phyloP scores from a whole-genome alignment of 1,140 invertebrate species.

The Paraescarpia echinospica region DNA sequence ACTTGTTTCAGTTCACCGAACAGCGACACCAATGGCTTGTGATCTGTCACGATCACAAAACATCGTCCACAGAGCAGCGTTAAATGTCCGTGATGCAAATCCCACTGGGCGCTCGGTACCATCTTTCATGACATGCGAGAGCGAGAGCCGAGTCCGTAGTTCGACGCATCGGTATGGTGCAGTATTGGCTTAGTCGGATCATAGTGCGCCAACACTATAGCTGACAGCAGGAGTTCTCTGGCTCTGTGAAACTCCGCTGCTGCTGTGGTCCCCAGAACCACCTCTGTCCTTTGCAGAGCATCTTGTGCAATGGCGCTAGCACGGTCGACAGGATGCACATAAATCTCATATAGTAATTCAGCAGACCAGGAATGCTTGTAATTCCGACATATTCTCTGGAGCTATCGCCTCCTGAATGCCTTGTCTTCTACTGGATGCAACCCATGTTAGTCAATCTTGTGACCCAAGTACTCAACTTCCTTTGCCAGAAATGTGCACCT shows the following conservation, averaged over 20 bases:
- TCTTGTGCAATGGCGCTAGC: constrained; percentile 1
- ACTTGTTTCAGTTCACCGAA: constrained; percentile 9
- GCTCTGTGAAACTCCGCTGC: background rate
- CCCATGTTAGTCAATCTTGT: background rate
- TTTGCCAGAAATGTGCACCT: background rate
- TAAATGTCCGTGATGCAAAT: constrained; percentile 37
- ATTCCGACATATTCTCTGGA: background rate
- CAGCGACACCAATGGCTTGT: background rate
- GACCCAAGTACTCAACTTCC: constrained; percentile 2
- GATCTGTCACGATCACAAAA: background rate
- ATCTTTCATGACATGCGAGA: constrained; percentile 56
- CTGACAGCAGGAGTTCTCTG: background rate
- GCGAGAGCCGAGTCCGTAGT: constrained; percentile 58
- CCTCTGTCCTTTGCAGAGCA: background rate
- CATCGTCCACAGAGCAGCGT: background rate
- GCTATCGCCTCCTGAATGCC: background rate
- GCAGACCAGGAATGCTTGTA: background rate
- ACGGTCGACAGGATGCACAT: background rate
- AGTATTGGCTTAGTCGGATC: constrained; percentile 8
- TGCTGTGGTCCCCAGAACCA: background rate
- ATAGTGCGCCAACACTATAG: background rate
- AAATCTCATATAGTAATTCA: constrained; percentile 15
- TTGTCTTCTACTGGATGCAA: background rate
- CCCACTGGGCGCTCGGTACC: constrained; percentile 47
- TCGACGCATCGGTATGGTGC: constrained; percentile 60